Percentiles rank a stretch among this genome's conserved stretches.
Evolutionary conservation across 2,888 invertebrate species (phyloP).

Genomic region (Dinocampus coccinellae): DNA sequence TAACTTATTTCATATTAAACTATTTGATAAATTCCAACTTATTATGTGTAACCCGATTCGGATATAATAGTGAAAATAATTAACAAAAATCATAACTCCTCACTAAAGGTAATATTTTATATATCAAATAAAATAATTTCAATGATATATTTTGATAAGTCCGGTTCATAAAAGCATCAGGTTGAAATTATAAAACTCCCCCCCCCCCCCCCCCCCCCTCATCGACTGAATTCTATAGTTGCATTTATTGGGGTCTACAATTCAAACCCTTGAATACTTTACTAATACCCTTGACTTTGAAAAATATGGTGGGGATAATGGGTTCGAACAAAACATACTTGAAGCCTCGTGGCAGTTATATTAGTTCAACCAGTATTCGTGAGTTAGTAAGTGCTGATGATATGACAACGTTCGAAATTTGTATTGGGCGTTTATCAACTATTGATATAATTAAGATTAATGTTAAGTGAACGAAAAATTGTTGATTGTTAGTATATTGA

Average conservation of each 20-base stretch:
- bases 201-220: no score
- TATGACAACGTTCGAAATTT: background rate
- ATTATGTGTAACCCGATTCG: no score
- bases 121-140: background rate
- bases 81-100: background rate
- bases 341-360: background rate
- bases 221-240: no score
- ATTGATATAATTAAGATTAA: background rate
- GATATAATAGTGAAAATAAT: no score
- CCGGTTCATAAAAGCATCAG: background rate
- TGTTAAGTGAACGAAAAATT: background rate
- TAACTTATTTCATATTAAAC: no score
- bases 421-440: background rate
- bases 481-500: background rate
- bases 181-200: background rate
- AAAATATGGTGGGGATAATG: background rate
- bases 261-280: background rate
- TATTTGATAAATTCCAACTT: no score
- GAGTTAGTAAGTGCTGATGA: background rate
- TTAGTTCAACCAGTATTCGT: background rate
- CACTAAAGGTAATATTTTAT: background rate
- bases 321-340: background rate
- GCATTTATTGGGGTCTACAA: background rate
- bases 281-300: background rate
- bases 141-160: background rate